Evolutionary conservation across 2,797 vertebrate genomes (phyloP).

Genomic region (Erpetoichthys calabaricus): DNA sequence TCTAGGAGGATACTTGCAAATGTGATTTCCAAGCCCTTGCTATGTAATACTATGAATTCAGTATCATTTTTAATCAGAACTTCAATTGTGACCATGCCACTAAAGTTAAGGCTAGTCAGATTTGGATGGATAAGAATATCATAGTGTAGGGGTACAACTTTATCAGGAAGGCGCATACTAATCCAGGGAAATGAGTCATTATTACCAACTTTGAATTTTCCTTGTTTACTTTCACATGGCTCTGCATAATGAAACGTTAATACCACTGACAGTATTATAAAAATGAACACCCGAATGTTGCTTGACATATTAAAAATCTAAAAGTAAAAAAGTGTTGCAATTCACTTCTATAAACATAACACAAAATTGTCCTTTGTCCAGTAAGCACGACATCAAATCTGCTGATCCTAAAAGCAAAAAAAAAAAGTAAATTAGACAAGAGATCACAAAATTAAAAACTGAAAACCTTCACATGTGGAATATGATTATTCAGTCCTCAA

Average conservation of each 20-base stretch:
- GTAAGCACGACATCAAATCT: no score
- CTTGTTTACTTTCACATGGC: not conserved
- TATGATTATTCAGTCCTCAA: no score
- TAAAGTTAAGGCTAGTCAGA: slow-evolving; percentile 15
- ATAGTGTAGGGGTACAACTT: slow-evolving; percentile 14
- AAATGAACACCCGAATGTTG: no score
- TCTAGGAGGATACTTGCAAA: slow-evolving; percentile 5
- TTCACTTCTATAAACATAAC: no score
- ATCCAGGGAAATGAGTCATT: slow-evolving; percentile 15
- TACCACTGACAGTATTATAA: not conserved
- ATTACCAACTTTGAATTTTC: not conserved
- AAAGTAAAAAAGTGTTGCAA: no score
- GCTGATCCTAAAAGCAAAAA: no score
- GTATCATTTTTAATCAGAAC: slow-evolving; percentile 12
- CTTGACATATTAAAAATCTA: no score
- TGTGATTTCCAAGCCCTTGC: slow-evolving; percentile 14
- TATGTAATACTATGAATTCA: slow-evolving; percentile 15
- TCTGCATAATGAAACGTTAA: slow-evolving; percentile 3
- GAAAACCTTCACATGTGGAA: no score
- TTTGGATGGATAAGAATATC: slow-evolving; percentile 17
- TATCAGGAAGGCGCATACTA: slow-evolving; percentile 14
- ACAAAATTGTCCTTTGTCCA: no score
- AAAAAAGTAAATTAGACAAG: no score
- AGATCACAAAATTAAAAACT: no score
- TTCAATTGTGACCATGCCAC: slow-evolving; percentile 11